phyloP scores from a whole-genome alignment of 1,140 invertebrate genomes.

The Lepidotrigona ventralis region DNA sequence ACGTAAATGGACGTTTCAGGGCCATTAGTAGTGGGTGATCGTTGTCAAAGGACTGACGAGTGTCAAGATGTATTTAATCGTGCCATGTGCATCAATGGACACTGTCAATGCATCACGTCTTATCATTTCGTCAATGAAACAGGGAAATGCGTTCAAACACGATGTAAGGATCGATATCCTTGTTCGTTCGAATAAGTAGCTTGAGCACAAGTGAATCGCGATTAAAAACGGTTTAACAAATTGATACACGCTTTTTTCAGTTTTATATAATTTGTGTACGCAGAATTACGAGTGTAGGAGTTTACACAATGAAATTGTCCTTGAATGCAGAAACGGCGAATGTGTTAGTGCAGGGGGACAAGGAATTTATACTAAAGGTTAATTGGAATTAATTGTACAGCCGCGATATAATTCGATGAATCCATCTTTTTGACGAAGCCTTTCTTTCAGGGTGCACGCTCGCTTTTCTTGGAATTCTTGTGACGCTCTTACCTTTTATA shows the following conservation, averaged over 20 bases:
- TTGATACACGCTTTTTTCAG: slow-evolving; percentile 33
- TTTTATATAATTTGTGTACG: slow-evolving; percentile 37
- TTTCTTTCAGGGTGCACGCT: background rate
- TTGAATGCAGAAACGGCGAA: slow-evolving; percentile 48
- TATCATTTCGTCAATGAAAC: slow-evolving; percentile 60
- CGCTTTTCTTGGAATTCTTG: background rate
- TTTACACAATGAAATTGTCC: background rate
- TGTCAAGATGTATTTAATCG: slow-evolving; percentile 54
- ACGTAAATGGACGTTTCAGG: slow-evolving; percentile 39
- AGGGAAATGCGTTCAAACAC: slow-evolving; percentile 28
- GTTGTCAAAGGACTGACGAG: slow-evolving; percentile 55
- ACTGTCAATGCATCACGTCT: slow-evolving; percentile 52
- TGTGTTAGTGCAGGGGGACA: slow-evolving; percentile 56
- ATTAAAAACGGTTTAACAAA: background rate
- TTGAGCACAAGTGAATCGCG: background rate
- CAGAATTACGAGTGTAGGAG: slow-evolving; percentile 54
- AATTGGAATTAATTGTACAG: slow-evolving; percentile 38
- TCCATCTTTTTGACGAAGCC: background rate
- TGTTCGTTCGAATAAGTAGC: background rate
- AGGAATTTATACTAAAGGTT: slow-evolving; percentile 54
- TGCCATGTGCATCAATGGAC: slow-evolving; percentile 55
- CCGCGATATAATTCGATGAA: slow-evolving; percentile 26
- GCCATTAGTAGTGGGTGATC: slow-evolving; percentile 47
- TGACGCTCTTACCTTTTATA: background rate
- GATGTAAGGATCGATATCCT: slow-evolving; percentile 43